Evolutionary conservation across 2,888 invertebrate species (phyloP), one percentile per base, ranked within the genome.

Genomic region (Antheraea assamensis): DNA sequence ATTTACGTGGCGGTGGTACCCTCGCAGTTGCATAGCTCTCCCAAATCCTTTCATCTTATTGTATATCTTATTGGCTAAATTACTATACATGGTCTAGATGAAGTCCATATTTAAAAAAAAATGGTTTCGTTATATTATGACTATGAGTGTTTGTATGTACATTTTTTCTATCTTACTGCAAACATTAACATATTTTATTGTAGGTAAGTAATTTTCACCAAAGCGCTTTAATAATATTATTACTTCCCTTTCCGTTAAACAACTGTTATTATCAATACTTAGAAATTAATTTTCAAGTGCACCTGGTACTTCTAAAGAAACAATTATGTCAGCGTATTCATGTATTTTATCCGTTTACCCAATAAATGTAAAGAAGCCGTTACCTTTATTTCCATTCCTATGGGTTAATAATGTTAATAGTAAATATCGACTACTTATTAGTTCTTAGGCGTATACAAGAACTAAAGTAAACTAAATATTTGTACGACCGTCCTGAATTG

Each of bases 241-340:
- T 64, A 64, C 61, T 64, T 64, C 61, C 61, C 30, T 64, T 64
- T 64, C 61, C 61, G 61, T 27, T 64, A 27, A 64, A 64, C 17
- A 30, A 64, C 61, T 64, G 61, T 64, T 64, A 64, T 64, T 30
- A 30, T 17, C 30, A 64, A 64, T 64, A 64, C 17, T 64, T 4
- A 64, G 17, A 64, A 27, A 64, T 64, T 64, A 3, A 30, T 64
- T 13, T 1, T 42, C 13, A 64, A 58, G n/a, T 55, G n/a, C 10
- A 55, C n/a, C 8, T n/a, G 21, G n/a, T n/a, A 55, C 21, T n/a
- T n/a, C 7, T 55, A 55, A 55, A 55, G 19, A 21, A 21, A 52
- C 52, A 24, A 2, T 24, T 58, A 58, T 21, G 8, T 55, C 8
- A 55, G 10, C 55, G n/a, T 55, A 55, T 55, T 55, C n/a, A 10